These are phyloP conservation scores for Callorhinus ursinus DNA, from an alignment of 2,113 vertebrate genomes.

Conservation along the genomic window DNA sequence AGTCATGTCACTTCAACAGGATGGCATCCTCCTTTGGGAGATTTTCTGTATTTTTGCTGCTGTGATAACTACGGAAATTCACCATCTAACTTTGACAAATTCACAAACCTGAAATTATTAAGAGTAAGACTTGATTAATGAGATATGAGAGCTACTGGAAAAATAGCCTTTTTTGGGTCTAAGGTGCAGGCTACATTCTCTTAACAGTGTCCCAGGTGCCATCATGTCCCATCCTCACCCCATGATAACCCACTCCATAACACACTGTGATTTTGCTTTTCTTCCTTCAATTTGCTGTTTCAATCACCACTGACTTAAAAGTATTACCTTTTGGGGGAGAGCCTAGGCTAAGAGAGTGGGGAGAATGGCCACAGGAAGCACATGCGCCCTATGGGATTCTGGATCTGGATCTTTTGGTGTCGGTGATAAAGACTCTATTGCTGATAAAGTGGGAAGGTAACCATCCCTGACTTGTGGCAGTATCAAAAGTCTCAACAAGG, in stretches of 20 bases:
- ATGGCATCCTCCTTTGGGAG: background rate
- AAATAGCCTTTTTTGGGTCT: background rate
- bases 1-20: background rate
- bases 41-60: background rate
- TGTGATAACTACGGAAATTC: background rate
- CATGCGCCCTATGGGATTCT: background rate
- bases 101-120: background rate
- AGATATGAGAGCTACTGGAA: background rate
- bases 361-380: background rate
- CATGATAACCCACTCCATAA: background rate
- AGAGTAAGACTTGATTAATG: background rate
- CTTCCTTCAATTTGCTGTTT: background rate
- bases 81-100: background rate
- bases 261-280: background rate
- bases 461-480: rapidly evolving
- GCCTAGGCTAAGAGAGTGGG: too few relatives aligned
- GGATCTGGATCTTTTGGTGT: background rate
- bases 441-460: background rate
- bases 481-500: background rate
- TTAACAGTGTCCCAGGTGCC: background rate
- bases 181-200: background rate
- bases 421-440: background rate
- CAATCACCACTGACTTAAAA: background rate
- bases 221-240: background rate
- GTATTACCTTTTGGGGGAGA: background rate